These are phyloP conservation scores for Stigmatopora argus DNA, from an alignment of 2,113 vertebrate genomes.

Conservation along the genomic window DNA sequence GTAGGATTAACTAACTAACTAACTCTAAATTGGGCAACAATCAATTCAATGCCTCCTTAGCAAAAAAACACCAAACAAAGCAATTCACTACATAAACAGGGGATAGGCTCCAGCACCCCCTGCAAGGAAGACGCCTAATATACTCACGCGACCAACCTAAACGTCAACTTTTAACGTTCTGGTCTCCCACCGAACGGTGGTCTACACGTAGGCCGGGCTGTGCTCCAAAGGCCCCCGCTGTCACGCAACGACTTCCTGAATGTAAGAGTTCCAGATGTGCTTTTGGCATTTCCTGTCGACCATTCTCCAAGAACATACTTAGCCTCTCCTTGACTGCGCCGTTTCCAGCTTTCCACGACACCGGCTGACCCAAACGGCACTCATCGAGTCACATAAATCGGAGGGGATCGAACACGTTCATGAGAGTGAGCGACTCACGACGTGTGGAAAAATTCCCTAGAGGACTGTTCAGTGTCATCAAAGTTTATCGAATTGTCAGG, in stretches of 20 bases:
- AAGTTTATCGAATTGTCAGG: conserved; percentile 23
- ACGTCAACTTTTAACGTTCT: conserved; percentile 10
- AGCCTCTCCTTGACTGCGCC: conserved; percentile 52
- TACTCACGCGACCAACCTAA: conserved; percentile 16
- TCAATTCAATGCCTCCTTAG: background rate
- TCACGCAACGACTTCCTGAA: conserved; percentile 68
- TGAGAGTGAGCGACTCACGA: conserved; percentile 5
- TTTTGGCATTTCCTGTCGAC: conserved; percentile 70
- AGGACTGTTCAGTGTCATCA: conserved; percentile 1
- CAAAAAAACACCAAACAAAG: background rate
- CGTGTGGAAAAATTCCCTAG: conserved; percentile 7
- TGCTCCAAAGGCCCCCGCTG: conserved; percentile 52
- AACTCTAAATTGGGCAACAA: too few relatives aligned
- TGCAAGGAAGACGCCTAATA: background rate
- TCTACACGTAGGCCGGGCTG: conserved; percentile 37
- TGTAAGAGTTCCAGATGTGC: conserved; percentile 73
- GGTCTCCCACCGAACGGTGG: conserved; percentile 23
- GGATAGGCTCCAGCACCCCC: background rate
- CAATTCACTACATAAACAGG: too few relatives aligned
- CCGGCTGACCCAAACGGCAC: conserved; percentile 20
- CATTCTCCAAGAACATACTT: conserved; percentile 67
- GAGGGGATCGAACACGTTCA: conserved; percentile 16
- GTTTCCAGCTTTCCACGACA: conserved; percentile 48
- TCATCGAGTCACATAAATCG: conserved; percentile 8
- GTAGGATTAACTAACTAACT: too few relatives aligned